Evolutionary conservation across 1,140 invertebrate genomes (phyloP).

Genomic region (Trialeurodes vaporariorum): DNA sequence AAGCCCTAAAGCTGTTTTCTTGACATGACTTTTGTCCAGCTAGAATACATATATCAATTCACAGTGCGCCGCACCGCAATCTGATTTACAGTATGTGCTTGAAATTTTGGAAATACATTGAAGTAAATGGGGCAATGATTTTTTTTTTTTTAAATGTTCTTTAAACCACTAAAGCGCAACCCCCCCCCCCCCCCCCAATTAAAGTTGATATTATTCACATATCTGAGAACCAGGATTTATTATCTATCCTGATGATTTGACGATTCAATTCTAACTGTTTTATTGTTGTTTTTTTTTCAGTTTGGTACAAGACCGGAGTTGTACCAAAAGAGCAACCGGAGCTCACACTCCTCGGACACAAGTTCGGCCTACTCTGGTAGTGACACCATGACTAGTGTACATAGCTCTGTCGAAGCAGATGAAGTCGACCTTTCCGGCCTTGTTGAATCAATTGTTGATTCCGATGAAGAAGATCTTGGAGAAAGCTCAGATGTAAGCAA

Average conservation of each 20-base stretch:
- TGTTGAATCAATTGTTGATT: conserved; percentile 89
- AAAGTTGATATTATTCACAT: conserved; percentile 6
- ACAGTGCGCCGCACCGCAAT: too few relatives aligned
- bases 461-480: conserved; percentile 84
- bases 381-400: conserved; percentile 88
- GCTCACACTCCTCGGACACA: conserved; percentile 83
- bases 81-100: too few relatives aligned
- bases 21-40: too few relatives aligned
- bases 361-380: conserved; percentile 91
- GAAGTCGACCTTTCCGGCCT: conserved; percentile 86
- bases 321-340: conserved; percentile 70
- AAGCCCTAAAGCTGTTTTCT: too few relatives aligned
- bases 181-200: not conserved
- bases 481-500: conserved; percentile 74
- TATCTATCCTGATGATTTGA: conserved; percentile 1
- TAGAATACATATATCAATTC: too few relatives aligned
- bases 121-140: too few relatives aligned
- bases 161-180: too few relatives aligned
- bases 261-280: conserved; percentile 12
- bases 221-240: too few relatives aligned
- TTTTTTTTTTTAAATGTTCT: too few relatives aligned
- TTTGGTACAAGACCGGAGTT: conserved; percentile 34
- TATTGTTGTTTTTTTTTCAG: too few relatives aligned
- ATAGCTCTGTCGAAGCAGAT: conserved; percentile 65
- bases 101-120: too few relatives aligned